A percentile compares a stretch with the other conserved stretches of the same genome.
Conservation (phyloP, 2,888 invertebrate genomes). For the Agonum fuliginosum region DNA sequence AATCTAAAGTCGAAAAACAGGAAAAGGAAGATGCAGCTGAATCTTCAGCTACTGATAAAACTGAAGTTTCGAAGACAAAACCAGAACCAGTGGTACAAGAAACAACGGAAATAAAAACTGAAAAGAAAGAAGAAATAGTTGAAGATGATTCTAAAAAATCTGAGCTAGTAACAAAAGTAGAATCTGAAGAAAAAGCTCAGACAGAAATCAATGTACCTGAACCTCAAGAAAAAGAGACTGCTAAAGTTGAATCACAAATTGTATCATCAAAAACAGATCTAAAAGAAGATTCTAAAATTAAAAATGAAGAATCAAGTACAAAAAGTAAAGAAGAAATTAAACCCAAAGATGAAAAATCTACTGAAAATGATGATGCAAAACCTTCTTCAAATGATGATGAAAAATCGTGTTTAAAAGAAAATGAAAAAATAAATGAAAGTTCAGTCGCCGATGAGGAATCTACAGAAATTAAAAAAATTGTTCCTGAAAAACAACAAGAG, state of each 20-base stretch:
- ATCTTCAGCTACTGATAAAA: neutral
- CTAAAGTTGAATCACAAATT: slow-evolving; percentile 14
- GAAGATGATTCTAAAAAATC: slow-evolving; percentile 71
- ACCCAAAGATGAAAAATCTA: neutral
- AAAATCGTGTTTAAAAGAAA: slow-evolving; percentile 60
- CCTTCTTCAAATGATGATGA: slow-evolving; percentile 14
- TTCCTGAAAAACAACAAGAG: neutral
- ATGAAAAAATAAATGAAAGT: slow-evolving; percentile 65
- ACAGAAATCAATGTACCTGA: slow-evolving; percentile 22
- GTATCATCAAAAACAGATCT: slow-evolving; percentile 32
- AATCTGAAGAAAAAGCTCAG: slow-evolving; percentile 64
- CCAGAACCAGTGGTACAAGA: slow-evolving; percentile 61
- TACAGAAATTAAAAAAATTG: neutral
- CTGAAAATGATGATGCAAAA: slow-evolving; percentile 22
- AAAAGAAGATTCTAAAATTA: slow-evolving; percentile 49
- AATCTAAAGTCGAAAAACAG: slow-evolving; percentile 2
- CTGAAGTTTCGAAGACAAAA: slow-evolving; percentile 25
- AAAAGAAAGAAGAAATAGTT: slow-evolving; percentile 72
- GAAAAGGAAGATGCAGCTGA: slow-evolving; percentile 62
- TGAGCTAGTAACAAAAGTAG: slow-evolving; percentile 72
- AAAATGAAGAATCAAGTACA: slow-evolving; percentile 1
- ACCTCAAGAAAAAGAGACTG: slow-evolving; percentile 30
- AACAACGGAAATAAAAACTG: slow-evolving; percentile 65
- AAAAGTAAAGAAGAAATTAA: neutral
- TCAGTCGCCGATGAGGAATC: neutral